Conservation (phyloP, 2,888 invertebrate species). For the Brachynemurus nebulosus region DNA sequence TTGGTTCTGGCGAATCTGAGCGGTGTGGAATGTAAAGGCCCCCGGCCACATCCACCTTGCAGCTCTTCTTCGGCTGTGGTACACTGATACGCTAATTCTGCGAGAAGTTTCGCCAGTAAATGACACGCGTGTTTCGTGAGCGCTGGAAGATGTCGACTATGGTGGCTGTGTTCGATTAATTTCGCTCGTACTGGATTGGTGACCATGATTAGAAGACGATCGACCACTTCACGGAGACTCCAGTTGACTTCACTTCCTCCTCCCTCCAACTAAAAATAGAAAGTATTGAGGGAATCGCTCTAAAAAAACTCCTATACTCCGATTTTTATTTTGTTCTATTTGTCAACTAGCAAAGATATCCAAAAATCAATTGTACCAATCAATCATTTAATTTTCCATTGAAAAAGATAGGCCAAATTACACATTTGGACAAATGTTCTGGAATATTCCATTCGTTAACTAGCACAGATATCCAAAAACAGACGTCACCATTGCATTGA, state of each 20-base stretch:
- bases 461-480: too few species aligned
- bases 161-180: conserved; percentile 33
- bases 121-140: conserved; percentile 50
- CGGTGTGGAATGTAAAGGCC: conserved; percentile 64
- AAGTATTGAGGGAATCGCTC: too few species aligned
- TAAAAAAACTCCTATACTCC: conserved; percentile 7
- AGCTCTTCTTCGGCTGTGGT: conserved; percentile 64
- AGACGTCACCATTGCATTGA: too few species aligned
- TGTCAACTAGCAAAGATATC: too few species aligned
- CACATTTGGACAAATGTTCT: too few species aligned
- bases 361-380: background rate
- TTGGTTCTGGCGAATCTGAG: conserved; percentile 84
- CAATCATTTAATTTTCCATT: too few species aligned
- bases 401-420: too few species aligned
- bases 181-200: conserved; percentile 55
- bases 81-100: conserved; percentile 73
- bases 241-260: conserved; percentile 26
- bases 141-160: conserved; percentile 22
- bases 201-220: conserved; percentile 67
- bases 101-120: conserved; percentile 66
- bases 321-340: too few species aligned
- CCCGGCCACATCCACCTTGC: conserved; percentile 56
- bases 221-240: conserved; percentile 54
- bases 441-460: too few species aligned
- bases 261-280: conserved; percentile 30